Conservation (phyloP, 2,113 vertebrate species). For the Lepus timidus region DNA sequence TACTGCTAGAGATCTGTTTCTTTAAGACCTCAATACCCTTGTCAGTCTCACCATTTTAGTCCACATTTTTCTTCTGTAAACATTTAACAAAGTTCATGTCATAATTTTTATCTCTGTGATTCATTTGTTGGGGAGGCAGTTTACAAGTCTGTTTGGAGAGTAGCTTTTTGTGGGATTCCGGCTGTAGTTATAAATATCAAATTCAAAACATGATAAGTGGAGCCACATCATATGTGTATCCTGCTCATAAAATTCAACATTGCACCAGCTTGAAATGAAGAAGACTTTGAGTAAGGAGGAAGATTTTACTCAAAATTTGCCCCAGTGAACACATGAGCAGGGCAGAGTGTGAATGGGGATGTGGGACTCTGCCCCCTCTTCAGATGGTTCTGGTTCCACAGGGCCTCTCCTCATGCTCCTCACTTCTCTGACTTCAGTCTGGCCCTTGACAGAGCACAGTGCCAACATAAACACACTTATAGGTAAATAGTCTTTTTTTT, state of each 20-base stretch:
- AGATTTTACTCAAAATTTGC: neutral
- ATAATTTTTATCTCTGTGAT: conserved; percentile 33
- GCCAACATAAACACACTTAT: neutral
- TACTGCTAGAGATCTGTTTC: neutral
- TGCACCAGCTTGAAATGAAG: conserved; percentile 12
- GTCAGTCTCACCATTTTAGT: neutral
- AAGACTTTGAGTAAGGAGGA: neutral
- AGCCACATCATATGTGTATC: neutral
- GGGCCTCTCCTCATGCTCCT: neutral
- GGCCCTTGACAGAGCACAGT: neutral
- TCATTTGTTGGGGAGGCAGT: conserved; percentile 45
- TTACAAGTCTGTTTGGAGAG: conserved; percentile 49
- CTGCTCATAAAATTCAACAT: conserved; percentile 51
- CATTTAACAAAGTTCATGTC: conserved; percentile 24
- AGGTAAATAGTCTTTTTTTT: neutral
- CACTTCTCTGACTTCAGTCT: neutral
- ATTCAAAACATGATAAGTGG: conserved; percentile 60
- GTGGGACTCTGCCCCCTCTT: neutral
- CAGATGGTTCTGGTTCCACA: neutral
- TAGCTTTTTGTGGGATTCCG: conserved; percentile 36
- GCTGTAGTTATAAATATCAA: conserved; percentile 58
- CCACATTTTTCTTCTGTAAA: conserved; percentile 55
- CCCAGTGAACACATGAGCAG: neutral
- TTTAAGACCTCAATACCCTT: neutral
- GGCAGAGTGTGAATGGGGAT: neutral